Conservation (phyloP, 2,888 invertebrate species). For the Bhutanitis thaidina region DNA sequence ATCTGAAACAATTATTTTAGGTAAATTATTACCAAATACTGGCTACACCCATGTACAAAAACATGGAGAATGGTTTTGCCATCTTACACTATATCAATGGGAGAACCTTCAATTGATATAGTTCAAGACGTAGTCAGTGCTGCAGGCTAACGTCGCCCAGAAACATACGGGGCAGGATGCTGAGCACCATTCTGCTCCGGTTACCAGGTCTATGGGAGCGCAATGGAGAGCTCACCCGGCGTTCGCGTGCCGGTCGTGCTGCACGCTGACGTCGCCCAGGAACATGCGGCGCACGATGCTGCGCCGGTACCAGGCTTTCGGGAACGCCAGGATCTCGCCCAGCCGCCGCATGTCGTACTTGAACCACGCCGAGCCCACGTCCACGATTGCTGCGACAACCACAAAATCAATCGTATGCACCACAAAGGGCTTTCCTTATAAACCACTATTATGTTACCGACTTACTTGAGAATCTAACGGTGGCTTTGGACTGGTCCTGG, state of each 20-base stretch:
- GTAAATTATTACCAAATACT: too few relatives aligned
- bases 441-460: too few relatives aligned
- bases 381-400: slow-evolving; percentile 88
- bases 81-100: too few relatives aligned
- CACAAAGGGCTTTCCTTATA: too few relatives aligned
- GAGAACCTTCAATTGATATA: too few relatives aligned
- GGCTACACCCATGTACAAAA: too few relatives aligned
- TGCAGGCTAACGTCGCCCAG: slow-evolving; percentile 92
- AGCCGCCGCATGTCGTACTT: slow-evolving; percentile 99
- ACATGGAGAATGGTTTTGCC: too few relatives aligned
- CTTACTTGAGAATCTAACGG: slow-evolving; percentile 94
- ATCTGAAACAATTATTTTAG: slow-evolving; percentile 31
- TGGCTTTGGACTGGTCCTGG: slow-evolving; percentile 88
- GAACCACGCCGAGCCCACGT: slow-evolving; percentile 97
- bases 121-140: too few relatives aligned
- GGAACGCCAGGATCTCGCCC: slow-evolving; percentile 98
- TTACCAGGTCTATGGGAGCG: slow-evolving; percentile 99
- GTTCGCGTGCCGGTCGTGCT: slow-evolving; percentile 31
- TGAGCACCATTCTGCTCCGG: too few relatives aligned
- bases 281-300: slow-evolving; percentile 95
- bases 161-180: slow-evolving; percentile 94
- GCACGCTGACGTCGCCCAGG: slow-evolving; percentile 92
- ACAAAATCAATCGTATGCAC: background rate
- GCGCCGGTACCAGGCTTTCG: slow-evolving; percentile 98
- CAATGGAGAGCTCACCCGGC: slow-evolving; percentile 43